Evolutionary conservation across 1,140 invertebrate species (phyloP), one percentile per base, ranked within the genome.

Genomic region (Eciton burchellii): DNA sequence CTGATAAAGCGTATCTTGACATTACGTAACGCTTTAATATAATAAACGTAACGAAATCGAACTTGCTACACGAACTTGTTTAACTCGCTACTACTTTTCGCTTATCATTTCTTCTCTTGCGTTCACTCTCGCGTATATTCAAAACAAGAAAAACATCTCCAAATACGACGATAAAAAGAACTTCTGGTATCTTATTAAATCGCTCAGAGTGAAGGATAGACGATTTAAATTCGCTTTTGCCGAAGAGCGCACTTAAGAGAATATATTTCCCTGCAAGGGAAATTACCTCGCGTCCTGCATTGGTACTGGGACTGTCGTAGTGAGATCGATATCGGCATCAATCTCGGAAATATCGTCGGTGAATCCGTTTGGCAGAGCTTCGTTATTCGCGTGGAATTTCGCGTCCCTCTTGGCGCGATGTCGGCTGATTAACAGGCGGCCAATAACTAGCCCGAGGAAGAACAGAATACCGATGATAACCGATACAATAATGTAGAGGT

Each of bases 401-500:
- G 88, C 94, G 83, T 90, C 91, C 54, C 94, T 92, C 41, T 95
- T 94, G 1, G 95, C 94, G 26, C 95, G 94, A 86, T 95, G 95
- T 26, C 95, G 94, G 88, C 96, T 95, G 89, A 95, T 91, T 70
- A 96, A 92, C 3, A 97, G 93, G 56, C 96, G 95, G 0, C 95
- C 95, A 59, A 97, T 95, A 12, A 97, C 94, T 65, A 97, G 92
- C 9, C 95, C 93, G 72, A 97, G 91, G 65, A 97, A 95, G 8
- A 97, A 91, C 29, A 98, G 90, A 35, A 97, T 92, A 56, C 96
- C 96, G 24, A 93, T 95, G 57, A 95, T 95, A 29, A 97, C 93
- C 81, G 96, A 96, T 81, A 97, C 94, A 41, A 96, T 95, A 86
- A 97, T 93, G 94, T 97, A 97, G 59, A 98, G 93, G 89, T 97